phyloP scores from a whole-genome alignment of 2,113 vertebrate genomes.

The Dromas ardeola region DNA sequence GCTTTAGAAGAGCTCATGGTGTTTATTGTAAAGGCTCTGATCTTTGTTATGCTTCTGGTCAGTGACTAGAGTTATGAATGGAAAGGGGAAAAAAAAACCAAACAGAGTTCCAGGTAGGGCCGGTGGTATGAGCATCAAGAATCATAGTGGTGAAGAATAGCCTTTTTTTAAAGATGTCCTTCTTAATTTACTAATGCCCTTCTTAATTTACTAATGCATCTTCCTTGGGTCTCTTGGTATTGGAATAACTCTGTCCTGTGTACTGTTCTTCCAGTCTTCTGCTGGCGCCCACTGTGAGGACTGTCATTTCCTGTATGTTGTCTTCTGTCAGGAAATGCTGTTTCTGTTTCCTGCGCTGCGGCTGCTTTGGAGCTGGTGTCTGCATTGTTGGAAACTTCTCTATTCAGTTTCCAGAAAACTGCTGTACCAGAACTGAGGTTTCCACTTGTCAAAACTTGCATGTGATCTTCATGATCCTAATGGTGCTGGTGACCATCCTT shows the following conservation, averaged over 20 bases:
- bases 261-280: neutral
- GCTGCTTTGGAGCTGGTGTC: neutral
- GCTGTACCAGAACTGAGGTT: neutral
- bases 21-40: neutral
- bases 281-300: neutral
- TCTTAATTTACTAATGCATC: neutral
- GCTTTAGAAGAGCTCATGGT: neutral
- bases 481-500: neutral
- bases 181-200: neutral
- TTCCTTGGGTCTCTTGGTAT: neutral
- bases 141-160: neutral
- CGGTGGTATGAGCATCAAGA: neutral
- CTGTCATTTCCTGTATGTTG: neutral
- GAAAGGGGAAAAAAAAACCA: neutral
- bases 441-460: neutral
- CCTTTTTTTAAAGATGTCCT: neutral
- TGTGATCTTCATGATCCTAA: neutral
- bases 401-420: neutral
- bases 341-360: neutral
- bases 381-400: neutral
- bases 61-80: neutral
- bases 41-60: neutral
- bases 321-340: neutral
- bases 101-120: neutral
- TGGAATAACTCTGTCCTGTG: neutral